Conservation (phyloP, 1,140 invertebrate genomes). For the Trichogramma pretiosum region DNA sequence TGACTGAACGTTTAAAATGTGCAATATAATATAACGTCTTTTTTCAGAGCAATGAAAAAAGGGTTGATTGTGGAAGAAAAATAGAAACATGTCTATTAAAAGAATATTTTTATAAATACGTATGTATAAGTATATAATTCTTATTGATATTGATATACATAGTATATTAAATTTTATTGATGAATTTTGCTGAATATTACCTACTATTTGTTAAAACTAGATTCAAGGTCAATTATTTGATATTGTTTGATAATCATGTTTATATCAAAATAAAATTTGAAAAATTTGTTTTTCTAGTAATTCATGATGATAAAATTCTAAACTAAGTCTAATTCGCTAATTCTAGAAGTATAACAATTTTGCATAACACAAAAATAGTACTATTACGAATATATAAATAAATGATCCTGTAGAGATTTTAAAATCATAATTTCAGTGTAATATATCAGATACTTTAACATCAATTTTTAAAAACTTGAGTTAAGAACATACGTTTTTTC, state of each 20-base stretch:
- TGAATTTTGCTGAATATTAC: too few relatives aligned
- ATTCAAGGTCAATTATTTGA: constrained; percentile 19
- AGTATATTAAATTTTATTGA: too few relatives aligned
- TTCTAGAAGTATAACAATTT: constrained; percentile 35
- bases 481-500: constrained; percentile 24
- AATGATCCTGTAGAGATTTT: constrained; percentile 32
- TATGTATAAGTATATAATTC: too few relatives aligned
- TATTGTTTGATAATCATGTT: not conserved
- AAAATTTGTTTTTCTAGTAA: constrained; percentile 25
- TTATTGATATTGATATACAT: too few relatives aligned
- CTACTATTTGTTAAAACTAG: too few relatives aligned
- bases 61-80: too few relatives aligned
- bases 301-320: constrained; percentile 45
- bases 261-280: constrained; percentile 5
- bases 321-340: constrained; percentile 33
- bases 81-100: too few relatives aligned
- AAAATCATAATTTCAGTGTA: constrained; percentile 33
- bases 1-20: too few relatives aligned
- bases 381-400: constrained; percentile 23
- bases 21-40: too few relatives aligned
- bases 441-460: constrained; percentile 32
- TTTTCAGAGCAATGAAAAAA: too few relatives aligned
- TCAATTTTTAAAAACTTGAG: constrained; percentile 30
- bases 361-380: constrained; percentile 26
- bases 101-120: too few relatives aligned